Conservation (phyloP, 2,797 vertebrate genomes). For the Sciurus carolinensis region DNA sequence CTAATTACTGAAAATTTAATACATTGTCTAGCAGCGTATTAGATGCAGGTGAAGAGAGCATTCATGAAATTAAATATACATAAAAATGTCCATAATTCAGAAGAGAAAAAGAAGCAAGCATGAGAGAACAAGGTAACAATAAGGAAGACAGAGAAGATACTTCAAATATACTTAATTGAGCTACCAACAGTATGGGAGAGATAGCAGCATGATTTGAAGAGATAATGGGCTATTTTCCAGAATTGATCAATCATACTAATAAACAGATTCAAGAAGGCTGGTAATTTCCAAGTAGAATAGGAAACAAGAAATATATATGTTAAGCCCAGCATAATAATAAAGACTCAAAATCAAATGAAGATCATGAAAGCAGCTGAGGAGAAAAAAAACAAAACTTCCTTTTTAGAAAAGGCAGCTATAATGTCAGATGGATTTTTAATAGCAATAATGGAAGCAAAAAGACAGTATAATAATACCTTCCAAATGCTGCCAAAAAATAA, state of each 20-base stretch:
- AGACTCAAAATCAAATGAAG: neutral
- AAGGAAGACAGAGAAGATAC: neutral
- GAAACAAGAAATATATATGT: neutral
- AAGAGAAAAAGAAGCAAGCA: neutral
- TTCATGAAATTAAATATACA: conserved; percentile 26
- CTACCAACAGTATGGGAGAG: neutral
- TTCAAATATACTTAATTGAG: neutral
- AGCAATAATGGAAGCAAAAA: neutral
- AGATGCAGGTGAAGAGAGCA: neutral
- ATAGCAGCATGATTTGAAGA: neutral
- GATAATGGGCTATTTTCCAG: neutral
- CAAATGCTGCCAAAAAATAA: conserved; percentile 9
- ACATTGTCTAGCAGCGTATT: neutral
- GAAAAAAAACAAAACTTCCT: neutral
- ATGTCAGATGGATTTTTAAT: neutral
- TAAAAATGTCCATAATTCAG: neutral
- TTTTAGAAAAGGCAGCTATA: neutral
- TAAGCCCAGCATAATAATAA: neutral
- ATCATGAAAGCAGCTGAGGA: neutral
- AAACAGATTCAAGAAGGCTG: neutral
- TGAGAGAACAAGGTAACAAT: neutral
- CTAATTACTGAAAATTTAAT: neutral
- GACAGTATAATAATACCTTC: neutral
- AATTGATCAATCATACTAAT: neutral
- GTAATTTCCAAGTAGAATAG: neutral